Evolutionary conservation across 1,140 invertebrate genomes (phyloP).

Genomic region (Eumeta japonica): DNA sequence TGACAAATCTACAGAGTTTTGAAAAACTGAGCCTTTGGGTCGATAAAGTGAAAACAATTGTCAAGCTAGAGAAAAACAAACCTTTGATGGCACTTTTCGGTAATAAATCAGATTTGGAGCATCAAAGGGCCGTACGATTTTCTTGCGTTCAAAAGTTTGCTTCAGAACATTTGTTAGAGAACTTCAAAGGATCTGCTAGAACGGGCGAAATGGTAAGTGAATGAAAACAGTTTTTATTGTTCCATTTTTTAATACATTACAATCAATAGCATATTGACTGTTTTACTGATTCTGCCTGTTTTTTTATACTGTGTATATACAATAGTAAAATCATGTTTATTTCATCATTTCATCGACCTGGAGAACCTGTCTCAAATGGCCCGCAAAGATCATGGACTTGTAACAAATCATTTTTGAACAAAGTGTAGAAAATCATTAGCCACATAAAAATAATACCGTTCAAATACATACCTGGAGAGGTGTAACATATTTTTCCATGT

Average conservation of each 20-base stretch:
- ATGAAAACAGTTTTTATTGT: background rate
- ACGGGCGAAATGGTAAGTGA: conserved; percentile 81
- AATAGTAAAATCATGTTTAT: too few relatives aligned
- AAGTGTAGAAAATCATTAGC: too few relatives aligned
- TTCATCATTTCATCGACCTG: too few relatives aligned
- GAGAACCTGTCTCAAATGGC: too few relatives aligned
- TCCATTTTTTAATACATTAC: background rate
- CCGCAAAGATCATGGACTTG: too few relatives aligned
- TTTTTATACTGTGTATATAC: too few relatives aligned
- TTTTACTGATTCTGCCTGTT: background rate
- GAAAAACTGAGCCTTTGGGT: conserved; percentile 78
- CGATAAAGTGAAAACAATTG: conserved; percentile 61
- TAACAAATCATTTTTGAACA: too few relatives aligned
- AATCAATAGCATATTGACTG: background rate
- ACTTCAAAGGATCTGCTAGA: conserved; percentile 80
- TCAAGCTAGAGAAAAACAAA: conserved; percentile 54
- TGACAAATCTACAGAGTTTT: conserved; percentile 80
- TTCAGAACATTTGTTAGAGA: conserved; percentile 71
- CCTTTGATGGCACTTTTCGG: conserved; percentile 76
- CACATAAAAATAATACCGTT: too few relatives aligned
- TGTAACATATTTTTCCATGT: too few relatives aligned
- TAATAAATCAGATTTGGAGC: conserved; percentile 89
- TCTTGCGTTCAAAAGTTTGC: conserved; percentile 80
- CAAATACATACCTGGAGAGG: too few relatives aligned
- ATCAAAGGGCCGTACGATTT: conserved; percentile 75